Base-by-base conservation (phyloP, 2,888 invertebrate genomes). In the Marronus borbonicus region DNA sequence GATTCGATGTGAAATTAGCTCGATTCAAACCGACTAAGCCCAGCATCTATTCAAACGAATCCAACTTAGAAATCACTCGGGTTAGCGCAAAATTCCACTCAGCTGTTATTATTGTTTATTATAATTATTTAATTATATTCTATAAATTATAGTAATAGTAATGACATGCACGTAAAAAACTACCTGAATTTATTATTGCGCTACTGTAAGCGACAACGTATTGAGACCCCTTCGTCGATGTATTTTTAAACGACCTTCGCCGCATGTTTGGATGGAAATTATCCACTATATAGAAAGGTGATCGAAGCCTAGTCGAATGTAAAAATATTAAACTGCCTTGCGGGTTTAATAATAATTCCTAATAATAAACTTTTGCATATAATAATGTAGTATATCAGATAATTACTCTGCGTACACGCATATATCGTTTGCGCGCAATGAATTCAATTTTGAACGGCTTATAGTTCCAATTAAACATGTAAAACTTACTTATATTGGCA, bases 191-290 rank as follows among this genome's bases (percentile, higher is more conserved):
- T 10, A 62, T 28, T 28, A 62, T 62, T 31, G 12, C 62, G 28
- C 12, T 12, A 12, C 14, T 14, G 24, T 14, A 14, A 62, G 12
- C 20, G 24, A 24, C 50, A 50, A 50, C 68, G 68, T 28, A 68
- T 49, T 68, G 52, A 68, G 20, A 50, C 49, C 24, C 50, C 50
- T 68, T 68, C 49, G 52, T 50, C 49, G 50, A 50, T 3, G 14
- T 68, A 50, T 50, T 68, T 50, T 14, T 24, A 50, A 50, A 14
- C 14, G 50, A 50, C 68, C 68, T 68, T 68, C 50, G 39, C 3
- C 7, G n/a, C 36, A 49, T 68, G 68, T 28, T 24, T 50, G 20
- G 50, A 50, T 68, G 50, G 28, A 49, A 68, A 50, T 68, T 68
- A 68, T 24, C 20, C 28, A 50, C 24, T 24, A 31, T 31, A 31